These are phyloP conservation scores for Pelecanoides urinatrix DNA, from an alignment of 2,113 vertebrate species.

Conservation along the genomic window DNA sequence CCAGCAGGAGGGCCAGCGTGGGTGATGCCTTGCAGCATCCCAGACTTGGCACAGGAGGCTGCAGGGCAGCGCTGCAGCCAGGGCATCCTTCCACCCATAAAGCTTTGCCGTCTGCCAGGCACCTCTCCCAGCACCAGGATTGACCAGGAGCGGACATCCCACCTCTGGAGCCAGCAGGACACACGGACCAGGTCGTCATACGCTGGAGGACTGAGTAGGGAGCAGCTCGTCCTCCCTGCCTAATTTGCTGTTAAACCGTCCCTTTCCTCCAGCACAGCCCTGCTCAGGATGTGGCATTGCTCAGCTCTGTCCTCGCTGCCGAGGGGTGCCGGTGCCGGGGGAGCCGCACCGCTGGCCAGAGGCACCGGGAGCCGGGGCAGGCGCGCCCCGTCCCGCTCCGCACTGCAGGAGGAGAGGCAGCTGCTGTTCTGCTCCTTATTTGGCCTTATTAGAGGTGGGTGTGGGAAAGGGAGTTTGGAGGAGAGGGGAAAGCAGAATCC, in stretches of 20 bases:
- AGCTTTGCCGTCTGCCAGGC: background rate
- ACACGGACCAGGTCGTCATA: rapidly evolving
- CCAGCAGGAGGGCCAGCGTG: rapidly evolving
- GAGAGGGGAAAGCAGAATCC: background rate
- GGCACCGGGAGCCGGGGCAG: rapidly evolving
- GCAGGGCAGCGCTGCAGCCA: background rate
- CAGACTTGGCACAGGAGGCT: background rate
- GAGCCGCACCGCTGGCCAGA: background rate
- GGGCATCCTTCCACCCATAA: background rate
- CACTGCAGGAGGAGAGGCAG: rapidly evolving
- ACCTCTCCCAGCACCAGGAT: background rate
- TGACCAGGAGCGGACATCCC: background rate
- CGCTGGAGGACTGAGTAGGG: background rate
- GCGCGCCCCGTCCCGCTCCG: rapidly evolving
- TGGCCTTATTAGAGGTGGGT: background rate
- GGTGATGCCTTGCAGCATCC: background rate
- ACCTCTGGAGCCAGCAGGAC: rapidly evolving
- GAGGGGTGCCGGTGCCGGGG: rapidly evolving
- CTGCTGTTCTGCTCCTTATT: background rate
- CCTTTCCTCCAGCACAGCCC: background rate
- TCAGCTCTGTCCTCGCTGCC: rapidly evolving
- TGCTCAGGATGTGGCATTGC: background rate
- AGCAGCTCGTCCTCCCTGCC: background rate
- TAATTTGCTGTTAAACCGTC: background rate
- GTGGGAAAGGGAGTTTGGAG: background rate